These are phyloP conservation scores for Centropus bengalensis DNA, from an alignment of 2,113 vertebrate genomes.

Conservation along the genomic window DNA sequence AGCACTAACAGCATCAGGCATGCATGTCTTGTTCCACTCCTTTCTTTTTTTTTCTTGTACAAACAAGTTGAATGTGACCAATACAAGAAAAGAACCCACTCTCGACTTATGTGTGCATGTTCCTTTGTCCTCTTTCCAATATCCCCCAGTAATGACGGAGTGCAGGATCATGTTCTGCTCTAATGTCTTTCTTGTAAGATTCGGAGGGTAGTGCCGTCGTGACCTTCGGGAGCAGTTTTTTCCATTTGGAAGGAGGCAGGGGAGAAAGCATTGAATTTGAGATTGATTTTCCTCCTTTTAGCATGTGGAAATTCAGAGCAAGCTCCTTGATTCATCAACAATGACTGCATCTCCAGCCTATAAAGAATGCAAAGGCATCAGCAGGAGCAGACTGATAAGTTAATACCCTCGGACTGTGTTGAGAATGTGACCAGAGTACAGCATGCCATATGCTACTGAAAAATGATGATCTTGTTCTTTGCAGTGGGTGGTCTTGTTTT, in stretches of 20 bases:
- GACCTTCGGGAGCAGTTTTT: slow-evolving; percentile 63
- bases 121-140: slow-evolving; percentile 67
- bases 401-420: slow-evolving; percentile 29
- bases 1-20: slow-evolving; percentile 68
- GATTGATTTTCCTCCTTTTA: slow-evolving; percentile 70
- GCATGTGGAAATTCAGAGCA: slow-evolving; percentile 71
- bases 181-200: slow-evolving; percentile 73
- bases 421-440: slow-evolving; percentile 6
- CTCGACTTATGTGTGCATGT: slow-evolving; percentile 28
- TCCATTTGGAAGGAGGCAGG: slow-evolving; percentile 60
- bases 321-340: slow-evolving; percentile 59
- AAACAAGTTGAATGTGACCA: slow-evolving; percentile 66
- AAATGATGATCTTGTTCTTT: background rate
- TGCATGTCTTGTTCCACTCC: slow-evolving; percentile 62
- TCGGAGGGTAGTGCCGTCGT: slow-evolving; percentile 52
- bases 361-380: slow-evolving; percentile 37
- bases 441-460: background rate
- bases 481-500: background rate
- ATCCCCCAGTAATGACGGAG: slow-evolving; percentile 62
- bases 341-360: slow-evolving; percentile 49
- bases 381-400: slow-evolving; percentile 36
- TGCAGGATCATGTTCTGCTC: slow-evolving; percentile 57
- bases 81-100: slow-evolving; percentile 63
- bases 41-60: slow-evolving; percentile 30
- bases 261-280: slow-evolving; percentile 63